phyloP scores from a whole-genome alignment of 53 echinoderm and acorn worm genomes.

The Antedon mediterranea region DNA sequence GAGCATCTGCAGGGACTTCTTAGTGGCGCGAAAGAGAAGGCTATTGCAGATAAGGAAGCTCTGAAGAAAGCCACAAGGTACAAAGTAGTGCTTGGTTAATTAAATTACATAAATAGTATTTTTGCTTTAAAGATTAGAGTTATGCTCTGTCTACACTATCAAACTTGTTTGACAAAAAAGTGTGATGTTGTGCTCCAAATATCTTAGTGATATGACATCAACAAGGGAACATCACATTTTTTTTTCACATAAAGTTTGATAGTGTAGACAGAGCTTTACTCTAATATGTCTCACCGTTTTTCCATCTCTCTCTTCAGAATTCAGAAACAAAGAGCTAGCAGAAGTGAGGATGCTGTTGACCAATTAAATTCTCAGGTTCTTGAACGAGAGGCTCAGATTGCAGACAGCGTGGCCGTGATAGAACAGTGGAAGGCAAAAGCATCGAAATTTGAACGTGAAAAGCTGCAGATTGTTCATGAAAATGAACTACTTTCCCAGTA shows the following conservation, averaged over 20 bases:
- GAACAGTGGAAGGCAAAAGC: slow-evolving; percentile 55
- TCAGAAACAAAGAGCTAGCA: slow-evolving; percentile 74
- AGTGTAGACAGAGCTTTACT: no score
- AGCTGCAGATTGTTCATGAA: slow-evolving; percentile 38
- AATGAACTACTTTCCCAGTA: slow-evolving; percentile 33
- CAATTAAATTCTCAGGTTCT: slow-evolving; percentile 60
- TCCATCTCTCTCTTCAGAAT: slow-evolving; percentile 23
- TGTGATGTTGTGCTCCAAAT: no score
- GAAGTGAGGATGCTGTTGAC: slow-evolving; percentile 95
- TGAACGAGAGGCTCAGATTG: slow-evolving; percentile 54
- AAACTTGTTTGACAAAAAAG: no score
- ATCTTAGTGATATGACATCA: no score
- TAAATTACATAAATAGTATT: no score
- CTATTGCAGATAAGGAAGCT: slow-evolving; percentile 73
- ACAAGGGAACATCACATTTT: no score
- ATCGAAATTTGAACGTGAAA: slow-evolving; percentile 37
- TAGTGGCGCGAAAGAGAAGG: slow-evolving; percentile 68
- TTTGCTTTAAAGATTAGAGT: no score
- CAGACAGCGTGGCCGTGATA: slow-evolving; percentile 20
- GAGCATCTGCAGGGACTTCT: slow-evolving; percentile 63
- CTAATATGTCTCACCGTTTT: no score
- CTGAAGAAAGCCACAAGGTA: slow-evolving; percentile 90
- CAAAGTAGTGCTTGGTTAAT: no score
- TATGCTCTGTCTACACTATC: no score
- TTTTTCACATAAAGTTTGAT: no score